Percentiles rank a stretch among this genome's conserved stretches.
These are phyloP conservation scores for Monopterus albus DNA, from an alignment of 2,113 vertebrate species.

Conservation along the genomic window DNA sequence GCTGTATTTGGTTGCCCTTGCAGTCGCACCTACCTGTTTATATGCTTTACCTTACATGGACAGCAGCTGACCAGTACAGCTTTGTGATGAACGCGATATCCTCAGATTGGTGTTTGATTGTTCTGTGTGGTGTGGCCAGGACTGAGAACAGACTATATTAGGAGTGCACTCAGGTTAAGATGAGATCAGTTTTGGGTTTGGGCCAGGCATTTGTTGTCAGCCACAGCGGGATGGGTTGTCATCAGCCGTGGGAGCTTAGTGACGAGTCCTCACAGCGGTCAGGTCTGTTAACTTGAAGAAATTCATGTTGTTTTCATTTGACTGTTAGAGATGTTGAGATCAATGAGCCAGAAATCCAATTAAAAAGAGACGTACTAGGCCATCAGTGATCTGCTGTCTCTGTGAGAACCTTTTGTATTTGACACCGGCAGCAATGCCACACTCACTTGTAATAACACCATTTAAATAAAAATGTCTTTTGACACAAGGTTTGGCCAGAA, in stretches of 20 bases:
- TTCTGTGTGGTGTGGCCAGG: conserved; percentile 17
- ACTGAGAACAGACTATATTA: conserved; percentile 51
- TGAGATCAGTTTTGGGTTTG: conserved; percentile 40
- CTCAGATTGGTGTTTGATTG: conserved; percentile 19
- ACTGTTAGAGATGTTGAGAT: too few relatives aligned
- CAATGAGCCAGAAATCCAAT: neutral
- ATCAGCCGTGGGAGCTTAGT: conserved; percentile 12
- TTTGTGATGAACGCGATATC: conserved; percentile 22
- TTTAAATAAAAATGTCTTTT: too few relatives aligned
- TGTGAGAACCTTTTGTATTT: too few relatives aligned
- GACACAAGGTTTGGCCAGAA: too few relatives aligned
- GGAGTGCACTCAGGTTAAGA: conserved; percentile 42
- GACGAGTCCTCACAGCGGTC: neutral
- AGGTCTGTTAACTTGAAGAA: neutral
- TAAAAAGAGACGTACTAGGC: neutral
- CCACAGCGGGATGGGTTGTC: neutral
- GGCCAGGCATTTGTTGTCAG: conserved; percentile 34
- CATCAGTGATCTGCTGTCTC: neutral
- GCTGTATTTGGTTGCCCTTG: neutral
- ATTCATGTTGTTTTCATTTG: neutral
- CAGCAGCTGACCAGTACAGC: conserved; percentile 10
- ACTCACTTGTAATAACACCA: neutral
- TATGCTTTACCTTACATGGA: conserved; percentile 56
- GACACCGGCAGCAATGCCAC: too few relatives aligned
- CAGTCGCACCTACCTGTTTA: neutral